These are phyloP conservation scores for Imbricaverruca yamaguchii DNA, from an alignment of 2,888 invertebrate species.

Conservation along the genomic window DNA sequence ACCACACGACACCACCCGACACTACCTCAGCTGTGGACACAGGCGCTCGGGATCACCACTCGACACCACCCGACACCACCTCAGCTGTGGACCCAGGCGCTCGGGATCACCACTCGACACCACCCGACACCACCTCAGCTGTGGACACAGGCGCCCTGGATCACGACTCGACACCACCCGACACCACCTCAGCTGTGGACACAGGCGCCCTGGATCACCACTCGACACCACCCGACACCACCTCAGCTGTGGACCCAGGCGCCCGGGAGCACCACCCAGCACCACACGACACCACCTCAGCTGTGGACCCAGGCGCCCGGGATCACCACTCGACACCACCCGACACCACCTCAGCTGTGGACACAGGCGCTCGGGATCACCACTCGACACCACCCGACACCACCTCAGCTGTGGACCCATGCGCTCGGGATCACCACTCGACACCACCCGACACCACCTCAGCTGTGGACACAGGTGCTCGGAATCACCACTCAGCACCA, in stretches of 20 bases:
- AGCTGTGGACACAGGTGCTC: neutral
- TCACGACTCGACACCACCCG: too few species aligned
- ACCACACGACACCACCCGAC: too few species aligned
- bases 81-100: neutral
- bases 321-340: too few species aligned
- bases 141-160: neutral
- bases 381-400: too few species aligned
- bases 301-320: neutral
- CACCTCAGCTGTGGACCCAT: neutral
- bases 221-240: too few species aligned
- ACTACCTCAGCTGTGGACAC: neutral
- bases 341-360: neutral
- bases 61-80: too few species aligned
- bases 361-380: neutral
- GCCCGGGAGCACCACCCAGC: neutral
- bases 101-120: too few species aligned
- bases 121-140: neutral
- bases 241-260: neutral
- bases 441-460: too few species aligned
- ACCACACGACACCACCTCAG: neutral
- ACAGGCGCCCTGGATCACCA: neutral
- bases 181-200: neutral
- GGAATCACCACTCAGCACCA: too few species aligned
- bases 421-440: neutral
- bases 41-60: neutral